A percentile compares a stretch with the other conserved stretches of the same genome.
phyloP scores from a whole-genome alignment of 2,797 vertebrate genomes.

The Hydrophis major region DNA sequence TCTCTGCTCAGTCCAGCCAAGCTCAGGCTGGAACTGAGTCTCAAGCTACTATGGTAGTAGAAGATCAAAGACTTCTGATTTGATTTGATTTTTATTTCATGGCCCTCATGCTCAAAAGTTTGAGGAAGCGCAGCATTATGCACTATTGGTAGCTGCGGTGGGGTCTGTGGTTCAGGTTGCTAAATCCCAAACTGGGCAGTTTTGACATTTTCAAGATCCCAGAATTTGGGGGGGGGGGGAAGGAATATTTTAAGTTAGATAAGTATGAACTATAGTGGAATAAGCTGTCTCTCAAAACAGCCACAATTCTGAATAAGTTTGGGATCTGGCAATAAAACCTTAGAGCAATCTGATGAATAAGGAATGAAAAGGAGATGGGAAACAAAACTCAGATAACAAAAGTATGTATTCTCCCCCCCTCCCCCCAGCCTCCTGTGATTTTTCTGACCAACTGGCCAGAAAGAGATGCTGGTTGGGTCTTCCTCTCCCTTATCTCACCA shows the following conservation, averaged over 20 bases:
- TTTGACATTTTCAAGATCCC: not conserved
- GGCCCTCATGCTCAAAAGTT: not conserved
- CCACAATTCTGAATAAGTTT: not conserved
- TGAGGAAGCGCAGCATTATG: not conserved
- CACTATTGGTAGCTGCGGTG: not conserved
- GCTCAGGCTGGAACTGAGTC: conserved; percentile 30
- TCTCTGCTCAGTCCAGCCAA: not conserved
- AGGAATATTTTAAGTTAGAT: not conserved
- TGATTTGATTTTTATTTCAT: not conserved
- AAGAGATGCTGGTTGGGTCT: not conserved
- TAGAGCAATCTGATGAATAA: not conserved
- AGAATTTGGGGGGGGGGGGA: not conserved
- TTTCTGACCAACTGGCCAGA: not conserved
- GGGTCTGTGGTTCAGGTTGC: not conserved
- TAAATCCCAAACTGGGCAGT: not conserved
- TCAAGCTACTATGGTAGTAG: not conserved
- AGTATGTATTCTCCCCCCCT: not conserved
- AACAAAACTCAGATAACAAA: not conserved
- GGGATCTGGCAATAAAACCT: not conserved
- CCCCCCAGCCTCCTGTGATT: not conserved
- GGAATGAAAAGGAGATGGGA: not conserved
- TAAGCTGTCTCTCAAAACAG: not conserved
- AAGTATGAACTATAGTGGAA: not conserved
- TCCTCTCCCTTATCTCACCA: not conserved
- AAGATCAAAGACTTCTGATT: not conserved